phyloP scores from a whole-genome alignment of 2,888 invertebrate genomes.

The Stenodema calcarata region DNA sequence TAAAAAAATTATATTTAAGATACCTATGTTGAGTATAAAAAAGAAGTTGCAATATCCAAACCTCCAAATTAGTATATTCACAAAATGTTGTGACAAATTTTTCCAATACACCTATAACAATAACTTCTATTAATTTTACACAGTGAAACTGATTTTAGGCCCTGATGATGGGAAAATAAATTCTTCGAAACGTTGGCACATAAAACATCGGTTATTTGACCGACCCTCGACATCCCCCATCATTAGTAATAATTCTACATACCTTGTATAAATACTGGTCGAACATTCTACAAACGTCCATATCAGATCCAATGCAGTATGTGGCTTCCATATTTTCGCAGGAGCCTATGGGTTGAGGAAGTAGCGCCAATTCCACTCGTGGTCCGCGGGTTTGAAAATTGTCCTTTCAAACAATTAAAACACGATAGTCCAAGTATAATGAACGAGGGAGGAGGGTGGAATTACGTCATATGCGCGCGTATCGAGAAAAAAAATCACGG shows the following conservation, averaged over 20 bases:
- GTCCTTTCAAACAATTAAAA: conserved; percentile 1
- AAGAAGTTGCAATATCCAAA: too few relatives aligned
- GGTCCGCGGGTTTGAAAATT: conserved; percentile 1
- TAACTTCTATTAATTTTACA: too few relatives aligned
- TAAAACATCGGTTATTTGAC: too few relatives aligned
- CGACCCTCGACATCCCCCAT: neutral
- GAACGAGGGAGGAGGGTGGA: neutral
- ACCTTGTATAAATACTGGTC: conserved; percentile 73
- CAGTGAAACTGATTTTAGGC: too few relatives aligned
- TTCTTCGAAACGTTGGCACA: too few relatives aligned
- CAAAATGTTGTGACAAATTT: too few relatives aligned
- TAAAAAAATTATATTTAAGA: too few relatives aligned
- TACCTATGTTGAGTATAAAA: too few relatives aligned
- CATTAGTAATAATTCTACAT: conserved; percentile 55
- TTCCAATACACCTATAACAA: too few relatives aligned
- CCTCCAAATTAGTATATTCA: too few relatives aligned
- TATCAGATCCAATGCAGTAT: conserved; percentile 69
- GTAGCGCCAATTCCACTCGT: conserved; percentile 49
- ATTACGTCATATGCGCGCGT: neutral
- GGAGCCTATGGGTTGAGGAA: conserved; percentile 52
- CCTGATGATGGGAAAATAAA: too few relatives aligned
- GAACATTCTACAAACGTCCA: conserved; percentile 70
- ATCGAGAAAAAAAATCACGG: neutral
- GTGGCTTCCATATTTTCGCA: conserved; percentile 69
- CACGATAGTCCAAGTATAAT: neutral